Evolutionary conservation across 2,888 invertebrate genomes (phyloP), one percentile per base, ranked within the genome.

Genomic region (Diploptera punctata): DNA sequence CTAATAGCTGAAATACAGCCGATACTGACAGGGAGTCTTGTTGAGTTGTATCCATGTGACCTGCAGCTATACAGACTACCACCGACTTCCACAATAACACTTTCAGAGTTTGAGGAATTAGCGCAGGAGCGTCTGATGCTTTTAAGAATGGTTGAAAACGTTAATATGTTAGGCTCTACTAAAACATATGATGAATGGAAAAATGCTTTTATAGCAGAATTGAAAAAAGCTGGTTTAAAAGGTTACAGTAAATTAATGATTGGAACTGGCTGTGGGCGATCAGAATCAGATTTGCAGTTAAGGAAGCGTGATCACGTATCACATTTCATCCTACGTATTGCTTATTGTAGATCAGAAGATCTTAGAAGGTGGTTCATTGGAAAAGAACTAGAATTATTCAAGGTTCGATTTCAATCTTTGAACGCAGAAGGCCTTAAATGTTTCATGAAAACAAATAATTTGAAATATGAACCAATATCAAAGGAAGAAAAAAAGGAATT

Each of bases 261-360:
- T 68, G 87, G 84, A 47, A 86, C 84, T 77, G 84, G 85, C 7
- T 86, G 86, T 49, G 76, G 74, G 26, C 76, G 79, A 19, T 84
- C 84, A 16, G 90, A 91, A 74, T 80, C 83, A 1, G 91, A 92
- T 79, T 80, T 90, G 54, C 88, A 90, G 80, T 88, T 89, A 0
- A 86, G 94, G 70, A 87, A 88, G 38, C 88, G 89, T 75, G 99
- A 99, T 83, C 92, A 94, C 79, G 88, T 98, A 67, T 95, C 98
- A 0, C 99, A 99, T 82, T 98, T 93, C 81, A 94, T 98, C 78
- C 85, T 99, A 2, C 87, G 98, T 71, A 83, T 99, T 72, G 96
- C 96, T 0, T 98, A 95, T 82, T 98, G 97, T 80, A 88, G 93
- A 79, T 91, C 92, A 24, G 93, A 94, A 77, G 97, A 98, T 71